Conservation (phyloP, 2,888 invertebrate genomes). For the Chrysotoxum bicinctum region DNA sequence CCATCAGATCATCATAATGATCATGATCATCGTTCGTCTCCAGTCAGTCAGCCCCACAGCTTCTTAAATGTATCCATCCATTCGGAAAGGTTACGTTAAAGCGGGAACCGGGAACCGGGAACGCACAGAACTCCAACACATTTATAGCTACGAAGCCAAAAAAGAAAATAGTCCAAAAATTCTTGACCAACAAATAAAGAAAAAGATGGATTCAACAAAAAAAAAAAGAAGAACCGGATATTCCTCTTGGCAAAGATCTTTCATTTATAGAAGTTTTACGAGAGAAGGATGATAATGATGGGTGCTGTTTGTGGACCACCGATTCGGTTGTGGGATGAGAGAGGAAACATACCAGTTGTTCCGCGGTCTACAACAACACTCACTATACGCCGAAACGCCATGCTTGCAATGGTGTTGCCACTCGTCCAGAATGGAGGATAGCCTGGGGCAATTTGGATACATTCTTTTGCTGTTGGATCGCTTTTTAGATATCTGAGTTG, state of each 20-base stretch:
- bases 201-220: conserved; percentile 12
- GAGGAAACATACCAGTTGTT: conserved; percentile 44
- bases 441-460: conserved; percentile 69
- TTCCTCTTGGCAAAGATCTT: conserved; percentile 65
- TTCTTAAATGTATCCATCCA: conserved; percentile 42
- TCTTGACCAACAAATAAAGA: conserved; percentile 64
- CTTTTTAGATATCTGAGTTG: conserved; percentile 50
- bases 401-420: conserved; percentile 46
- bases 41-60: background rate
- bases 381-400: background rate
- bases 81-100: conserved; percentile 48
- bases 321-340: conserved; percentile 6
- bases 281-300: conserved; percentile 63
- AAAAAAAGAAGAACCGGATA: conserved; percentile 64
- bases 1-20: conserved; percentile 42
- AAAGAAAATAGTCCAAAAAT: conserved; percentile 57
- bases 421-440: conserved; percentile 58
- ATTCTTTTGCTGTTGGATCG: conserved; percentile 58
- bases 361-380: conserved; percentile 16
- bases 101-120: conserved; percentile 34
- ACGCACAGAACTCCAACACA: conserved; percentile 55
- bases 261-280: conserved; percentile 63
- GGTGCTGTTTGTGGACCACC: conserved; percentile 40
- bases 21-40: conserved; percentile 43
- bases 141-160: conserved; percentile 12